Evolutionary conservation across 2,888 invertebrate species (phyloP), one percentile per base, ranked within the genome.

Genomic region (Amblyjoppa fuscipennis): DNA sequence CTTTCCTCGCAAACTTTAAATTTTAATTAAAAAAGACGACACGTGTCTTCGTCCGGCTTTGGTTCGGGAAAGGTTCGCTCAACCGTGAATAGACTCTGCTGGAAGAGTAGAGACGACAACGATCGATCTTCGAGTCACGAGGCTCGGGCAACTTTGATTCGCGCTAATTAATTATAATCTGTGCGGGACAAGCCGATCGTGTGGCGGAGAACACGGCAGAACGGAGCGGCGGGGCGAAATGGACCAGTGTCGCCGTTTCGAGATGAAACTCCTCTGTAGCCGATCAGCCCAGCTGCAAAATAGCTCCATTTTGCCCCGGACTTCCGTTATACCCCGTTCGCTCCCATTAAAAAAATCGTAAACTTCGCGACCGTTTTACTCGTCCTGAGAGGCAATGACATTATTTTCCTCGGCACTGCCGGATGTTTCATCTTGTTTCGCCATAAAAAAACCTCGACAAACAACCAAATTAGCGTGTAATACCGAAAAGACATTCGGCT

Each of bases 21-120:
- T 84, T 84, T 77, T 73, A 81, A 81, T 83, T 78, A 59, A 64
- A 78, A 83, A 83, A 74, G 56, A 13, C 59, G 77, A 68, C 73
- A 78, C 71, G 82, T 83, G 70, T 70, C 56, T 31, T 56, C 16
- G 45, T 16, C 13, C 45, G 49, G 49, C 59, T 9, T 28, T 16
- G 45, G 20, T 38, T 68, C 31, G 20, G 31, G 56, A 38, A 16
- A 16, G 61, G 16, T 34, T 31, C 61, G 31, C 28, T 64, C 61
- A 64, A 64, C 16, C 34, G 61, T 64, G 61, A 28, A 31, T 16
- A 34, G 6, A 34, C 5, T 64, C 61, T 64, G 61, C 6, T 34
- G 16, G 34, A 64, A 34, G 16, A 28, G 13, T 16, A n/a, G 34
- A 31, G 16, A 25, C 13, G 59, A 59, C 11, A 5, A 31, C 25